Percentiles rank a stretch among this genome's conserved stretches.
phyloP scores from a whole-genome alignment of 2,888 invertebrate species.

The Cinara cedri region DNA sequence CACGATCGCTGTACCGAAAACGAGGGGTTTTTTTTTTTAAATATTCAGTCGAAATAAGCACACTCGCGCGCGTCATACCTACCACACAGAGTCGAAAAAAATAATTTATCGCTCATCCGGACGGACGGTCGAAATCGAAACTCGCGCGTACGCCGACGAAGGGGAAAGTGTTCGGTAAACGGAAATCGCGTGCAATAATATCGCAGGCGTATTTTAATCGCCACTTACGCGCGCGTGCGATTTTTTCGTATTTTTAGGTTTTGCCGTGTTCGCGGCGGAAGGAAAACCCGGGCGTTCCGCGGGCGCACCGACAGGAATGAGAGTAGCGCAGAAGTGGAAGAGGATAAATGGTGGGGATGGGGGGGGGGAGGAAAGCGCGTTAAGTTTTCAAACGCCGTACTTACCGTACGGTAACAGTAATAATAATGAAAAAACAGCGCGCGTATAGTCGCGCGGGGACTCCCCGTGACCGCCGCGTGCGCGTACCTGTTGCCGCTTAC shows the following conservation, averaged over 20 bases:
- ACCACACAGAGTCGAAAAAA: no score
- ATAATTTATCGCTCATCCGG: neutral
- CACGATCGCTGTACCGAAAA: no score
- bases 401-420: neutral
- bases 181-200: neutral
- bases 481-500: neutral
- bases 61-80: no score
- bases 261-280: no score
- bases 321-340: no score
- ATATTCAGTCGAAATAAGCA: no score
- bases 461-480: neutral
- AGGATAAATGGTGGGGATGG: no score
- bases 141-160: neutral
- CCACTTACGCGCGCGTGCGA: neutral
- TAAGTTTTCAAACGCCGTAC: neutral
- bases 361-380: neutral
- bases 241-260: no score
- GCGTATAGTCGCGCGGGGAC: neutral
- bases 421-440: neutral
- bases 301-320: neutral
- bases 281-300: neutral
- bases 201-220: no score
- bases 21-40: no score
- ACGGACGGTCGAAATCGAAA: neutral
- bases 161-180: slow-evolving; percentile 15